Evolutionary conservation across 1,140 invertebrate species (phyloP).

Genomic region (Macrobrachium rosenbergii): DNA sequence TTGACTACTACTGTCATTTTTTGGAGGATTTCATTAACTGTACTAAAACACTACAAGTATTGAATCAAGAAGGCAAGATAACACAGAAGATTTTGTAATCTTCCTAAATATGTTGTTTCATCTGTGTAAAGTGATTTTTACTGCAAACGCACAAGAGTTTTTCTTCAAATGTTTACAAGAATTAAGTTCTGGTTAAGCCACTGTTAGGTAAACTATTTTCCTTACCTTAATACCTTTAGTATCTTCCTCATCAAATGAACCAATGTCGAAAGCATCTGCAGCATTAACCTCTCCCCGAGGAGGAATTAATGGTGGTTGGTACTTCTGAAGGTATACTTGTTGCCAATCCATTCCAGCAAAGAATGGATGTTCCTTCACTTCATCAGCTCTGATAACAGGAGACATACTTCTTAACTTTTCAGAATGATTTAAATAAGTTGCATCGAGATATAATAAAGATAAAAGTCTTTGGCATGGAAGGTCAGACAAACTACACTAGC

Average conservation of each 20-base stretch:
- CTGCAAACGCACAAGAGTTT: background rate
- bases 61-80: too few relatives aligned
- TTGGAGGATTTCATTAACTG: too few relatives aligned
- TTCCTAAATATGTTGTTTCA: too few relatives aligned
- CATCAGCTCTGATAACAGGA: conserved; percentile 81
- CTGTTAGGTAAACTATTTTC: background rate
- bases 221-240: conserved; percentile 97
- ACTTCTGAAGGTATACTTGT: conserved; percentile 97
- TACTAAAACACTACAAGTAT: too few relatives aligned
- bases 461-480: too few relatives aligned
- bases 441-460: too few relatives aligned
- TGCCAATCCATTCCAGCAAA: conserved; percentile 99
- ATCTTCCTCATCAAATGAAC: conserved; percentile 99
- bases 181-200: background rate
- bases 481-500: too few relatives aligned
- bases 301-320: conserved; percentile 97
- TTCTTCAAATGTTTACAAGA: background rate
- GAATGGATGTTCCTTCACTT: conserved; percentile 98
- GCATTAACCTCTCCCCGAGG: conserved; percentile 99
- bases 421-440: background rate
- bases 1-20: too few relatives aligned
- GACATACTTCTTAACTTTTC: background rate
- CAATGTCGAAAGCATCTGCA: conserved; percentile 99
- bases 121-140: too few relatives aligned
- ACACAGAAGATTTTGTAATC: too few relatives aligned